Base-by-base conservation (phyloP, 2,888 invertebrate species). In the Carterocephalus palaemon region DNA sequence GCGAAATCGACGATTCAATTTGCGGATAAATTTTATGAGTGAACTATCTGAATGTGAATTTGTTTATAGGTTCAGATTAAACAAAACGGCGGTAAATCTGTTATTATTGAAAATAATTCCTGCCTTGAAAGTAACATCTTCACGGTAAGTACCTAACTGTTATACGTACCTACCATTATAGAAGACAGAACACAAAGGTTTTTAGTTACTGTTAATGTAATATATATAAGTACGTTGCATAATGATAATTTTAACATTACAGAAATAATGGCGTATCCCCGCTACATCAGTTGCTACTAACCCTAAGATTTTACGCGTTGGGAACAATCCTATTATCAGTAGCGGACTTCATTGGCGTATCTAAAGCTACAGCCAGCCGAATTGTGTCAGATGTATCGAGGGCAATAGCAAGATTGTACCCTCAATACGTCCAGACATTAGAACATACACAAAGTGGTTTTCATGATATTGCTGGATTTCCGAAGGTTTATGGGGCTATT, bases 301-400 rank as follows among this genome's bases (percentile, higher is more conserved):
- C 59, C 10, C 39, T 59, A 6, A 42, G 58, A 12, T 61, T 59
- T 50, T 60, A 59, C 46, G 61, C 60, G 34, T 37, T 59, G 36
- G 58, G 56, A 3, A 53, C 54, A 36, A 56, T 59, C 57, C 50
- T 58, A 4, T 29, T 50, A 13, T 57, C 58, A 17, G 57, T 57
- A 4, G 58, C 56, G 1, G 58, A 59, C 9, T 58, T 57, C 47
- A 43, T 53, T 12, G 58, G 57, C 5, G 57, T 56, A 4, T 55
- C 54, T 2, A 45, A 41, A 34, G 42, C 56, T 3, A 31, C 56
- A 31, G 53, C 55, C 1, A 24, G 49, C 16, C 39, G 51, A 47
- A 53, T 56, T 29, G 43, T 52, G 1, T 6, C 13, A 2, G 40
- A 52, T 8, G 23, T 49, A 20, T 49, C 49, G 4, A 5, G 2